phyloP scores from a whole-genome alignment of 2,797 vertebrate species.

The Lagorchestes hirsutus region DNA sequence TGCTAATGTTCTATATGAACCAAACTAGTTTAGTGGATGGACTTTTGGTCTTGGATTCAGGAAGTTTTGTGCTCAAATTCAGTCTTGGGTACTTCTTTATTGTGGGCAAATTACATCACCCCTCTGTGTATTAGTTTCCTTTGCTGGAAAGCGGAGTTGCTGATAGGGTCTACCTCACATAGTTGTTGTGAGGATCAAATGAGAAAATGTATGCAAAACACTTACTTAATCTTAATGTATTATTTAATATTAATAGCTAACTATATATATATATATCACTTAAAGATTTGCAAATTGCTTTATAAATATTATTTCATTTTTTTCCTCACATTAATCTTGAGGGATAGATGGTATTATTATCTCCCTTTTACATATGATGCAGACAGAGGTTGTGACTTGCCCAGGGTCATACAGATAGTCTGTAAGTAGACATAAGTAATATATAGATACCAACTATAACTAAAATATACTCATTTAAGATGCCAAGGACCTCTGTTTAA shows the following conservation, averaged over 20 bases:
- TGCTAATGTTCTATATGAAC: background rate
- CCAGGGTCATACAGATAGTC: background rate
- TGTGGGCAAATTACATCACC: background rate
- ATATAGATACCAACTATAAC: background rate
- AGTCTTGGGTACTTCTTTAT: background rate
- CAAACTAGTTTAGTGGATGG: background rate
- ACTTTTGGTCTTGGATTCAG: background rate
- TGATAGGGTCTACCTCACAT: background rate
- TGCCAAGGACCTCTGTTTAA: background rate
- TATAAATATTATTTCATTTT: background rate
- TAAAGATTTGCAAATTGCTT: background rate
- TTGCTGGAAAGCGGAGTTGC: background rate
- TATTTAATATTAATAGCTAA: background rate
- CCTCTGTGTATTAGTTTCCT: background rate
- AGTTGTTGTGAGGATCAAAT: background rate
- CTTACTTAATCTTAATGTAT: background rate
- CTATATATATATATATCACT: background rate
- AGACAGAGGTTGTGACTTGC: background rate
- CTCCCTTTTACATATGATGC: background rate
- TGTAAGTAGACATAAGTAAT: background rate
- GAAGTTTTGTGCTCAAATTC: background rate
- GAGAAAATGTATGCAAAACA: background rate
- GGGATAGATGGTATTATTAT: background rate
- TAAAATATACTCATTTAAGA: background rate
- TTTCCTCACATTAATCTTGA: background rate